Evolutionary conservation across 2,113 vertebrate species (phyloP), one percentile per base, ranked within the genome.

Genomic region (Hystrix cristata): DNA sequence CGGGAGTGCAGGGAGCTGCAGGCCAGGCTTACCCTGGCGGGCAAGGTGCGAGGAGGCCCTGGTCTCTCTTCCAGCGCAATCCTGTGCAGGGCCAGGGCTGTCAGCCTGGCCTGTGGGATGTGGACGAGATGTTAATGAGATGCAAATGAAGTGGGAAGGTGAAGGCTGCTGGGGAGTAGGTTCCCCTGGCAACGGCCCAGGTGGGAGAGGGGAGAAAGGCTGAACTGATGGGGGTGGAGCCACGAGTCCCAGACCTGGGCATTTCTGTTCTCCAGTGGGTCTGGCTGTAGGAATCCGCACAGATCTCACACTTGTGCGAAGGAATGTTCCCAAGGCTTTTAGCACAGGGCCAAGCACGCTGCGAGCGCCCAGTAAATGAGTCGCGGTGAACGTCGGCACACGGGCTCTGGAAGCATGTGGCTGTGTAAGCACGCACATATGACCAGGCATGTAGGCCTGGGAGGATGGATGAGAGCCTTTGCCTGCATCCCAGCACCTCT

Each of bases 1-100:
- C 98, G 99, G 92, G 99, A 99, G 94, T 99, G 99, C 97, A 98
- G 99, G 93, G 99, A 99, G 94, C 99, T 99, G 92, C 99, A 99
- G 97, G 99, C 99, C 64, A 99, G 98, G 55, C 98, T 99, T 46
- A 98, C 98, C 9, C 96, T 98, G 90, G 97, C 60, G 0, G 98
- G 98, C 31, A 99, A 99, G 99, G 99, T 99, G 98, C 97, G 98
- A 95, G 69, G 60, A 95, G 81, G 71, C 23, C 7, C 78, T n/a
- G 51, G 86, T 85, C 69, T 84, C 27, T 53, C 57, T 93, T 91
- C 19, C 62, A 43, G 72, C 84, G 64, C 76, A 69, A 57, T 34
- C 88, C 59, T 79, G 2, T 46, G 1, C 55, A 31, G 31, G 67
- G 64, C 64, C 62, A 27, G 31, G 57, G 43, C 51, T n/a, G 57